These are phyloP conservation scores for Diploptera punctata DNA, from an alignment of 2,888 invertebrate species.

Conservation along the genomic window DNA sequence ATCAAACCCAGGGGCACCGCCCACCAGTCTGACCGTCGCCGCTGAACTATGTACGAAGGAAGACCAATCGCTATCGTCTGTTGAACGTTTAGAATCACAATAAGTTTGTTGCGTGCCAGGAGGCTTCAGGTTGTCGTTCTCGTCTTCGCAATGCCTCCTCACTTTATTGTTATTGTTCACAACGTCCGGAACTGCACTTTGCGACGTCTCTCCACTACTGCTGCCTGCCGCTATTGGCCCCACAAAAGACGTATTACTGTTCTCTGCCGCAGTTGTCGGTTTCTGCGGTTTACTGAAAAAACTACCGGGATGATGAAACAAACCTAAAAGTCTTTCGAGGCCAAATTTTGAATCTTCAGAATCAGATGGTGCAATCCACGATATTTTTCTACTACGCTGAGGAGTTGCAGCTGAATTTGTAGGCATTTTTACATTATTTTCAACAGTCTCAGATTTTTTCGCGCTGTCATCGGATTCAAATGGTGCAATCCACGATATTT, in stretches of 20 bases:
- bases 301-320: conserved; percentile 66
- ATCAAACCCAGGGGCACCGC: conserved; percentile 2
- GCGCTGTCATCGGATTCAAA: neutral
- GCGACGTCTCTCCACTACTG: neutral
- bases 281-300: conserved; percentile 37
- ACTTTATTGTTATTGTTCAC: conserved; percentile 25
- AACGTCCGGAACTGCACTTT: conserved; percentile 8
- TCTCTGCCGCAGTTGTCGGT: conserved; percentile 19
- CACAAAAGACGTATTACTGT: conserved; percentile 26
- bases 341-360: conserved; percentile 58
- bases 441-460: neutral
- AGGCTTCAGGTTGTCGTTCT: no score
- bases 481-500: no score
- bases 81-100: conserved; percentile 16
- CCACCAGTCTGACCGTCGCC: neutral
- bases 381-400: conserved; percentile 61
- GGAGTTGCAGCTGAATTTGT: neutral
- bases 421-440: neutral
- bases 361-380: conserved; percentile 63
- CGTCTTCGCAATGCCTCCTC: conserved; percentile 16
- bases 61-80: neutral
- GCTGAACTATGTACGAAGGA: neutral
- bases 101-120: no score
- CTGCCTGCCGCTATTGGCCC: neutral
- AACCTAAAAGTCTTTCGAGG: conserved; percentile 68